Percentiles rank a stretch among this genome's conserved stretches.
phyloP scores from a whole-genome alignment of 1,140 invertebrate genomes.

The Leguminivora glycinivorella region DNA sequence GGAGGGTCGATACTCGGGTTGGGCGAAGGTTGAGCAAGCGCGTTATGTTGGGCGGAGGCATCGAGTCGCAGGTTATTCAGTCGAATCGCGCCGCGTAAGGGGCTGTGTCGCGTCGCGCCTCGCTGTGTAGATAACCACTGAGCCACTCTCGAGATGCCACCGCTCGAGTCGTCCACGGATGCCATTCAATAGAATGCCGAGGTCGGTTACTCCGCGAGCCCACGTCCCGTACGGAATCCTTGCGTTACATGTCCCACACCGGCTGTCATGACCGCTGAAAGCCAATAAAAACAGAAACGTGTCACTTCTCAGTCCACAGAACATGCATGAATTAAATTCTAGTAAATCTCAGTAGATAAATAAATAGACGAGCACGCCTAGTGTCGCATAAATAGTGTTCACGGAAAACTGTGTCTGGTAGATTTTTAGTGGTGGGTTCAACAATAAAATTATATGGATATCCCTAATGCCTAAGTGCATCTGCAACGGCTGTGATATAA shows the following conservation, averaged over 20 bases:
- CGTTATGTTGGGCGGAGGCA: slow-evolving; percentile 76
- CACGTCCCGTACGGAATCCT: slow-evolving; percentile 14
- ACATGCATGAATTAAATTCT: slow-evolving; percentile 30
- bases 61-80: slow-evolving; percentile 74
- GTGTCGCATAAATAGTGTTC: slow-evolving; percentile 37
- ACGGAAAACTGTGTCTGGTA: slow-evolving; percentile 32
- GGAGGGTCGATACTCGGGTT: slow-evolving; percentile 45
- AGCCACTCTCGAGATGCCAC: slow-evolving; percentile 68
- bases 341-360: slow-evolving; percentile 23
- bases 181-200: slow-evolving; percentile 48
- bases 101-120: slow-evolving; percentile 60
- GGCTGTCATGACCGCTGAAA: slow-evolving; percentile 45
- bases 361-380: slow-evolving; percentile 34
- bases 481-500: slow-evolving; percentile 70
- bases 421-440: slow-evolving; percentile 44
- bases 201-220: slow-evolving; percentile 36
- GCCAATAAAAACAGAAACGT: slow-evolving; percentile 57
- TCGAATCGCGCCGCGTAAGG: slow-evolving; percentile 67
- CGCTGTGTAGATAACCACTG: slow-evolving; percentile 62
- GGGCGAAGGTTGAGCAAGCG: slow-evolving; percentile 60
- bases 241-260: slow-evolving; percentile 17
- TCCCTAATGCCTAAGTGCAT: slow-evolving; percentile 67
- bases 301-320: slow-evolving; percentile 40
- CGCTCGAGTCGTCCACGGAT: slow-evolving; percentile 52
- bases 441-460: slow-evolving; percentile 56